Conservation (phyloP, 2,888 invertebrate genomes). For the Synergus itoensis region DNA sequence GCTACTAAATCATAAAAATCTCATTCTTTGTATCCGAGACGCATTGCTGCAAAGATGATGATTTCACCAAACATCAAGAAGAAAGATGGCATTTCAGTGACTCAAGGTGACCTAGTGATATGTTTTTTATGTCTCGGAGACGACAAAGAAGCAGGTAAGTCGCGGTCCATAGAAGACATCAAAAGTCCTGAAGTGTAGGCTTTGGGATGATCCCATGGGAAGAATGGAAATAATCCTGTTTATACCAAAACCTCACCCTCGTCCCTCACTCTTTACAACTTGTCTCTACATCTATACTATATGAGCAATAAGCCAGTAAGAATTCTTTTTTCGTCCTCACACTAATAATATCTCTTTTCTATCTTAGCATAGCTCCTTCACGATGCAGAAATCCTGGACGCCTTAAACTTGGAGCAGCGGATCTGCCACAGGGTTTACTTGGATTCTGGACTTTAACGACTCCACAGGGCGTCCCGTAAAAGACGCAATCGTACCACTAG, state of each 20-base stretch:
- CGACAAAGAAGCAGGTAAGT: slow-evolving; percentile 31
- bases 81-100: not conserved
- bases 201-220: slow-evolving; percentile 55
- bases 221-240: slow-evolving; percentile 58
- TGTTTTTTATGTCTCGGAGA: slow-evolving; percentile 11
- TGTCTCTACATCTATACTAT: slow-evolving; percentile 37
- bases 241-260: slow-evolving; percentile 46
- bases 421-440: slow-evolving; percentile 20
- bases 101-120: not conserved
- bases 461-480: slow-evolving; percentile 26
- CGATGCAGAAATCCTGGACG: slow-evolving; percentile 14
- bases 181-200: slow-evolving; percentile 50
- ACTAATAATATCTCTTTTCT: slow-evolving; percentile 2
- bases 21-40: not conserved
- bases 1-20: not conserved
- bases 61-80: not conserved
- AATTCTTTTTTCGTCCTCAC: slow-evolving; percentile 16
- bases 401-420: not conserved
- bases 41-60: not conserved
- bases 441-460: slow-evolving; percentile 27
- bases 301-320: slow-evolving; percentile 46
- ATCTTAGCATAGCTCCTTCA: not conserved
- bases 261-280: slow-evolving; percentile 35
- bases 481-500: slow-evolving; percentile 17
- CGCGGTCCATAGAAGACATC: slow-evolving; percentile 39